Base-by-base conservation (phyloP, 2,797 vertebrate species). In the Phyllotis vaccarum region DNA sequence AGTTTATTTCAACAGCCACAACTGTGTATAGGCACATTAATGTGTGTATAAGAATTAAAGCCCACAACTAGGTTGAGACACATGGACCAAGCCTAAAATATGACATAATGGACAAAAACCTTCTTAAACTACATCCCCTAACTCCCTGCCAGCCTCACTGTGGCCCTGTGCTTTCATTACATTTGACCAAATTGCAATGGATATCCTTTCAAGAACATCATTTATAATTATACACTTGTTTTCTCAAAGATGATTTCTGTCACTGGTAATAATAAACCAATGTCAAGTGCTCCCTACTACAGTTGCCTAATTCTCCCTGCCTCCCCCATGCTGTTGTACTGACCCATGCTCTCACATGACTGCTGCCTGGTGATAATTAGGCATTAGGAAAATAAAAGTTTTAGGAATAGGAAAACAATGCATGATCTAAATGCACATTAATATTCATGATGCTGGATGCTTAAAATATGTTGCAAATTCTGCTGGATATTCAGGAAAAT, bases 341-440 rank as follows among this genome's bases (percentile, higher is more conserved):
- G 27, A 72, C 46, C 93, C 75, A 6, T 80, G 52, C 5, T 17
- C 64, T 95, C 52, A 46, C 27, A 27, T 62, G 27, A 86, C 89
- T 78, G 24, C 66, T 87, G 34, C 86, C 91, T 58, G 60, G 2
- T 88, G 74, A 79, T 95, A 75, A 94, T 92, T 93, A 90, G 2
- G 6, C 88, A 91, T 79, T 70, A 64, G n/a, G 46, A 89, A 95
- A 97, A 93, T 83, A 92, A 95, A 68, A 87, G 58, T 76, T 96
- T 91, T 74, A 92, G 70, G 58, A n/a, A 89, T 76, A 92, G 70
- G 64, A n/a, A 89, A 88, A 85, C 31, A 85, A 13, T 60, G 43
- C 14, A 12, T 91, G 49, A 70, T 91, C 91, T 95, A 56, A 90
- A 91, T 52, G 8, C 60, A 58, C 21, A 58, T 90, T 95, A 89